These are phyloP conservation scores for Mola mola DNA, from an alignment of 2,113 vertebrate species.

Conservation along the genomic window DNA sequence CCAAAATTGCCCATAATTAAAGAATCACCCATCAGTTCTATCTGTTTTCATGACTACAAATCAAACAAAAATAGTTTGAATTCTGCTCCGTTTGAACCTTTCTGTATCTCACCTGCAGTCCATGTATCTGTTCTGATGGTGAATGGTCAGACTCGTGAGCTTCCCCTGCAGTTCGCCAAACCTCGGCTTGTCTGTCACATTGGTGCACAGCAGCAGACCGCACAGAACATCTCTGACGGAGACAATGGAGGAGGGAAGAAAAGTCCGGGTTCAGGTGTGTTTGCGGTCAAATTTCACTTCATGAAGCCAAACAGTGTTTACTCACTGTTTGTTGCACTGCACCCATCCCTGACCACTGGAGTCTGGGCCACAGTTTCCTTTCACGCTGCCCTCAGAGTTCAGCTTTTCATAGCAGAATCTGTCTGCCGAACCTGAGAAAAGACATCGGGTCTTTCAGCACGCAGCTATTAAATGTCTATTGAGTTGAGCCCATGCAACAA, in stretches of 20 bases:
- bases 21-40: too few relatives aligned
- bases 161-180: conserved; percentile 90
- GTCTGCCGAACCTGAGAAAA: conserved; percentile 87
- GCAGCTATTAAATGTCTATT: too few relatives aligned
- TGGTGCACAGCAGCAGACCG: conserved; percentile 93
- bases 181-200: conserved; percentile 87
- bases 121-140: conserved; percentile 94
- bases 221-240: conserved; percentile 93
- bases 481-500: too few relatives aligned
- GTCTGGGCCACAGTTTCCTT: conserved; percentile 93
- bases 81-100: too few relatives aligned
- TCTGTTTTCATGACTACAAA: too few relatives aligned
- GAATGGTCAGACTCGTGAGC: conserved; percentile 91
- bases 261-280: too few relatives aligned
- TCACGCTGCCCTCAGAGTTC: conserved; percentile 93
- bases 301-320: conserved; percentile 8
- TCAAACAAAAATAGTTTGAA: too few relatives aligned
- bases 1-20: too few relatives aligned
- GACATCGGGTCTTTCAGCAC: too few relatives aligned
- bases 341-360: conserved; percentile 86
- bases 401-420: conserved; percentile 97
- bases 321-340: conserved; percentile 96
- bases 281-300: not conserved
- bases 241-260: not conserved
- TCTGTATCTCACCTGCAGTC: conserved; percentile 96